Base-by-base conservation (phyloP, 1,140 invertebrate genomes). In the Atta texana region DNA sequence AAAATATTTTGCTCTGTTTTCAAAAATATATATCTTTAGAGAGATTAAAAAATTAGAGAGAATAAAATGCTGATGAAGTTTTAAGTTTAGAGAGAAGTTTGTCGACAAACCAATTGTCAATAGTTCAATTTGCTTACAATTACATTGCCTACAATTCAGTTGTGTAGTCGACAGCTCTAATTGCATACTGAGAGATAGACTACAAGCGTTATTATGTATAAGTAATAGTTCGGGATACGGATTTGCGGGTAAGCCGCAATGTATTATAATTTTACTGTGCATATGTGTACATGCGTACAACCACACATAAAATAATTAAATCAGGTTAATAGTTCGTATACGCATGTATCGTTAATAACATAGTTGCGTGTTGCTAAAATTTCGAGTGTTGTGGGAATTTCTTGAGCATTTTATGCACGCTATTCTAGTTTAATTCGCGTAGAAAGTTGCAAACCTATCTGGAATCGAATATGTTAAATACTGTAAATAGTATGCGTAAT, bases 401-500 rank as follows among this genome's bases (percentile, higher is more conserved):
- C 16, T 66, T 1, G 16, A 66, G 16, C 18, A 66, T 66, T 34
- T 66, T n/a, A 31, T 10, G 28, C 31, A 66, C 18, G 31, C 18
- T 14, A 34, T 34, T 63, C 10, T 34, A n/a, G 8, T 12, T 66
- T 18, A 4, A 4, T 68, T 21, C 1, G 3, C n/a, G n/a, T n/a
- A 10, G n/a, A 21, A 21, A 68, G 34, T 68, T 68, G n/a, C n/a
- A 7, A 44, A 68, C 3, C 34, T 68, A 39, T 44, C 39, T 21
- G n/a, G n/a, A 68, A 68, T 68, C 64, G n/a, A 14, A 44, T 44
- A 44, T 44, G 39, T 44, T 31, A 44, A 44, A 12, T 44, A 44
- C 1, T 44, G 64, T 68, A 68, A 68, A 68, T 68, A 12, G 10
- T 18, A 68, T 44, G 34, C 3, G 21, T 68, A 68, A 68, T 68